Conservation (phyloP, 2,113 vertebrate species). For the Myiopsitta monachus region DNA sequence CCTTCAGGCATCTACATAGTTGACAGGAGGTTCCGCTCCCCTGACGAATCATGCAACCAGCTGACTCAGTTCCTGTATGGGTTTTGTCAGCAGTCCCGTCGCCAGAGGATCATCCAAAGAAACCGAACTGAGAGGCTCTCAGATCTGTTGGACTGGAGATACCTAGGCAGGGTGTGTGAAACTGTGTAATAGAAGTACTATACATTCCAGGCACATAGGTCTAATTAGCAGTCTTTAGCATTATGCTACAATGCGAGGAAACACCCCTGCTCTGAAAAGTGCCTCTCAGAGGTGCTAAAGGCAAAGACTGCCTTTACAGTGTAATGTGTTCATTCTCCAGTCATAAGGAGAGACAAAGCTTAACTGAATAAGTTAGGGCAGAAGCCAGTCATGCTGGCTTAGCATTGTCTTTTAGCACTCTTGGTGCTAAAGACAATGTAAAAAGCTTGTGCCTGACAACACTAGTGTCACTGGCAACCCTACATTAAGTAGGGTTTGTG, state of each 20-base stretch:
- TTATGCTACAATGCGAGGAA: neutral
- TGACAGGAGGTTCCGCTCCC: slow-evolving; percentile 89
- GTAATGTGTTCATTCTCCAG: neutral
- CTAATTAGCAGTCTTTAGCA: neutral
- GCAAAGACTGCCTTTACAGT: neutral
- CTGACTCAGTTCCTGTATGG: slow-evolving; percentile 93
- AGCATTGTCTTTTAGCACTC: neutral
- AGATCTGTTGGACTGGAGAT: slow-evolving; percentile 94
- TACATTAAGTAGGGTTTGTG: neutral
- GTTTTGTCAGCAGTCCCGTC: slow-evolving; percentile 94
- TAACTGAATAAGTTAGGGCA: neutral
- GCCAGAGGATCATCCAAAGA: slow-evolving; percentile 93
- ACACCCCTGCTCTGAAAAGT: neutral
- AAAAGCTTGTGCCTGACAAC: neutral
- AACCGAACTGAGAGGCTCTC: slow-evolving; percentile 94
- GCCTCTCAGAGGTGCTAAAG: neutral
- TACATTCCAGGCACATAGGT: neutral
- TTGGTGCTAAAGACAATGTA: neutral
- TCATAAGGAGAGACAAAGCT: neutral
- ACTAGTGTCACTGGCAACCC: neutral
- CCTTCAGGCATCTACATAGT: slow-evolving; percentile 91
- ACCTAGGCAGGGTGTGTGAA: slow-evolving; percentile 87
- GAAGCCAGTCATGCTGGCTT: neutral
- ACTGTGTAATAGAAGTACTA: neutral
- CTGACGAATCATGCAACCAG: slow-evolving; percentile 94